Conservation (phyloP, 2,113 vertebrate species). For the Brachirus orientalis region DNA sequence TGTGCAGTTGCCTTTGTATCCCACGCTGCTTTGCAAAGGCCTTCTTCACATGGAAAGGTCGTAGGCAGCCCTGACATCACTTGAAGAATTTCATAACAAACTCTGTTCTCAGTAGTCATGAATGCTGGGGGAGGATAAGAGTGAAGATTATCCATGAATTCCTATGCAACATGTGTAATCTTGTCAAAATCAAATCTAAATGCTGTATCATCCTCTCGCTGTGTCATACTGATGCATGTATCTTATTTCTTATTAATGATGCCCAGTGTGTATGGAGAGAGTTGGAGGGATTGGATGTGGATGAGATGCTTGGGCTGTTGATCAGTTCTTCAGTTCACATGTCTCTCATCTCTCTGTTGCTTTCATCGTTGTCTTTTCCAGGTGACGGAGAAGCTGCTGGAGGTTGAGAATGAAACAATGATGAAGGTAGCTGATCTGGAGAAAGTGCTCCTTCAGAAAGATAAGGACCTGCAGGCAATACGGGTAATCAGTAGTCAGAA, state of each 20-base stretch:
- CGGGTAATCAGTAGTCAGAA: conserved; percentile 79
- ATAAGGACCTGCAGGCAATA: conserved; percentile 89
- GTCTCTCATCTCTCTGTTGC: conserved; percentile 31
- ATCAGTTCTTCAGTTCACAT: conserved; percentile 38
- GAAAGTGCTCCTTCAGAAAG: conserved; percentile 91
- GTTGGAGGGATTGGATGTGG: conserved; percentile 45
- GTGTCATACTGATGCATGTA: conserved; percentile 60
- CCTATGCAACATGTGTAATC: conserved; percentile 48
- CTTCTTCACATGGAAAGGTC: conserved; percentile 71
- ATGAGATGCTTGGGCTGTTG: conserved; percentile 40
- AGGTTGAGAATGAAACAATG: conserved; percentile 97
- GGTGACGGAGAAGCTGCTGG: conserved; percentile 95
- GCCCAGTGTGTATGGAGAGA: conserved; percentile 31
- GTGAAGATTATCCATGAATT: conserved; percentile 65
- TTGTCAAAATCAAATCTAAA: conserved; percentile 53
- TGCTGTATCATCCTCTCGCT: conserved; percentile 60
- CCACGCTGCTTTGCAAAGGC: conserved; percentile 67
- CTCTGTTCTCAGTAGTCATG: conserved; percentile 60
- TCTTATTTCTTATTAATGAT: conserved; percentile 67
- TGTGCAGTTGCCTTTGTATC: conserved; percentile 50
- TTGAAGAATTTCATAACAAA: conserved; percentile 74
- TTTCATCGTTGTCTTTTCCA: conserved; percentile 40
- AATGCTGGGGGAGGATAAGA: conserved; percentile 68
- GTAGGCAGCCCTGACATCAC: conserved; percentile 70
- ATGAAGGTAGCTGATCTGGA: conserved; percentile 97